Evolutionary conservation across 2,113 vertebrate genomes (phyloP).

Genomic region (Urocitellus parryii): DNA sequence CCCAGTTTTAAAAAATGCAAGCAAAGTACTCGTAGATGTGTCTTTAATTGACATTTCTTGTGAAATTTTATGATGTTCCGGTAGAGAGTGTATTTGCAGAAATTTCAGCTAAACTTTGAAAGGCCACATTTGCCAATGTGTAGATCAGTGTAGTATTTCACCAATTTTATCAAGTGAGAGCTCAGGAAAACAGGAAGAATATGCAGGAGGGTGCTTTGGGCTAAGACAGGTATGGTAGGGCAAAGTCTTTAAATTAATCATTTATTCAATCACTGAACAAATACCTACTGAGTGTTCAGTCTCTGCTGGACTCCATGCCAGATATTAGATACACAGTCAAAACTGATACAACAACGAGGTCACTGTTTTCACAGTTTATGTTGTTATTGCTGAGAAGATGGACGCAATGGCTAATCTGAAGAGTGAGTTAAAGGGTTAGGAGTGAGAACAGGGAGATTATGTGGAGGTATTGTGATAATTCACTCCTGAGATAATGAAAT

Average conservation of each 20-base stretch:
- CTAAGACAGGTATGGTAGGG: background rate
- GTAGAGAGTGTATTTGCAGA: background rate
- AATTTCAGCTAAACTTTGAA: background rate
- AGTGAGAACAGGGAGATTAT: background rate
- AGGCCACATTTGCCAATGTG: background rate
- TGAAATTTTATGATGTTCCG: background rate
- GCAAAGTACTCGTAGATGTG: background rate
- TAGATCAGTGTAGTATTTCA: background rate
- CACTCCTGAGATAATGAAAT: background rate
- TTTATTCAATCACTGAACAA: background rate
- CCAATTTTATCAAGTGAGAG: background rate
- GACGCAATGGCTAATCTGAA: background rate
- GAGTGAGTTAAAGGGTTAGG: background rate
- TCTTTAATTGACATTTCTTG: background rate
- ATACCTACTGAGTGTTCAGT: background rate
- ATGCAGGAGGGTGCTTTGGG: background rate
- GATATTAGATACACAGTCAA: background rate
- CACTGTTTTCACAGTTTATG: background rate
- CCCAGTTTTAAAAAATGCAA: background rate
- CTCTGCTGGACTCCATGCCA: background rate
- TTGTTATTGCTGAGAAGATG: background rate
- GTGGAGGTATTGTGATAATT: background rate
- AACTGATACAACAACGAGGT: background rate
- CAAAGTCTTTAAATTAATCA: background rate
- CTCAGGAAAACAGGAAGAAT: background rate